A percentile compares a stretch with the other conserved stretches of the same genome.
Evolutionary conservation across 1,140 invertebrate genomes (phyloP).

Genomic region (Lineus longissimus): DNA sequence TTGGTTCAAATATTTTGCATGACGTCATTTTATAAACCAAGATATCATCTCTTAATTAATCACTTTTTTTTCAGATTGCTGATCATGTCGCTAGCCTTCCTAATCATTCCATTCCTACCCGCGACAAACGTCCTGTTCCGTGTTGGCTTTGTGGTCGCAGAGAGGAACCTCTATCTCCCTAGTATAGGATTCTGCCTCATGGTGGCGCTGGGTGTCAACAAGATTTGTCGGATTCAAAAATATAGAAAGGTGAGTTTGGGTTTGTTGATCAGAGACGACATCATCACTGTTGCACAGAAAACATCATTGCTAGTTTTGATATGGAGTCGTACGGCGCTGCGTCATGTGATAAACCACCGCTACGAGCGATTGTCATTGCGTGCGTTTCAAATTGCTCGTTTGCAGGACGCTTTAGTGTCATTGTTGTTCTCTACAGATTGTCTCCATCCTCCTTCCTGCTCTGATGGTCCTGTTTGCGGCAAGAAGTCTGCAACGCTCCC

Average conservation of each 20-base stretch:
- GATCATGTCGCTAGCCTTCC: conserved; percentile 64
- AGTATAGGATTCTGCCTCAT: conserved; percentile 95
- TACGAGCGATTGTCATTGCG: no score
- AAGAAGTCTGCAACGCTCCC: conserved; percentile 59
- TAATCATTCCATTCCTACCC: conserved; percentile 89
- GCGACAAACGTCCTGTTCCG: conserved; percentile 95
- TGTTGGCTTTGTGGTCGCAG: conserved; percentile 94
- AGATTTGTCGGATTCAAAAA: background rate
- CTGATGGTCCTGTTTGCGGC: background rate
- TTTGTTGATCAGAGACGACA: background rate
- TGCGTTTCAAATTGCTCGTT: no score
- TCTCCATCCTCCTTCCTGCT: no score
- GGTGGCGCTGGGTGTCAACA: conserved; percentile 58
- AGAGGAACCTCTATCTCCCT: conserved; percentile 90
- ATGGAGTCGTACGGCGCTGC: background rate
- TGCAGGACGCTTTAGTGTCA: no score
- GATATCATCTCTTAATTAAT: conserved; percentile 10
- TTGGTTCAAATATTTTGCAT: no score
- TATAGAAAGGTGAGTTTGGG: no score
- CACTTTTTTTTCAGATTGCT: conserved; percentile 31
- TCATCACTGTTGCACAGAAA: background rate
- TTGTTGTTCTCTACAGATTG: no score
- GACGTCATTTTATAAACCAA: no score
- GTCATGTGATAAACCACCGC: no score
- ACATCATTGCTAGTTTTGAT: background rate